A percentile compares a stretch with the other conserved stretches of the same genome.
Conservation (phyloP, 2,113 vertebrate species). For the Sterna hirundo region DNA sequence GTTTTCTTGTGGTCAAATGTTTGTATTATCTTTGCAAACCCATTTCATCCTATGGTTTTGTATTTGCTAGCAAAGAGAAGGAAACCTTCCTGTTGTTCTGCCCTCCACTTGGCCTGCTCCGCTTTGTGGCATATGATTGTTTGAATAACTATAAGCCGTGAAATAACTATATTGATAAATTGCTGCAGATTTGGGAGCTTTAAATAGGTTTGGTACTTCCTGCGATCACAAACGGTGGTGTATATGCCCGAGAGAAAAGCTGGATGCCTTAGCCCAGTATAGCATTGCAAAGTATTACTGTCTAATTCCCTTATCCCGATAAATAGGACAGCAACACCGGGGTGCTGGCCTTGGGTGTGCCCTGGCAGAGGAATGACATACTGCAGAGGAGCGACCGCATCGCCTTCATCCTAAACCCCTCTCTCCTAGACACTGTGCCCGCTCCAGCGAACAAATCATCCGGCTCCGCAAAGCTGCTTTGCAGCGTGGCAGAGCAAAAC, state of each 20-base stretch:
- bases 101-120: background rate
- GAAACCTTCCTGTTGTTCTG: background rate
- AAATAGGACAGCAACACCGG: background rate
- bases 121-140: background rate
- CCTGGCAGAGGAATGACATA: background rate
- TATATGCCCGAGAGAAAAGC: rapidly evolving
- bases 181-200: background rate
- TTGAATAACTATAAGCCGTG: background rate
- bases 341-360: background rate
- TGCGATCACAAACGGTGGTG: rapidly evolving
- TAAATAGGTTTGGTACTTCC: too few relatives aligned
- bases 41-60: background rate
- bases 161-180: background rate
- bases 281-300: background rate
- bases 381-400: background rate
- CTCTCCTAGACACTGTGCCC: background rate
- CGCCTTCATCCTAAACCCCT: background rate
- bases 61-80: background rate
- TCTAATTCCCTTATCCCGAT: background rate
- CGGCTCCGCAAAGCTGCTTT: background rate
- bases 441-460: background rate
- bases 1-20: background rate
- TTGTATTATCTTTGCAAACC: background rate
- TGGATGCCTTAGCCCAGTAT: background rate
- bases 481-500: background rate